Conservation (phyloP, 2,888 invertebrate genomes). For the Pterostichus niger region DNA sequence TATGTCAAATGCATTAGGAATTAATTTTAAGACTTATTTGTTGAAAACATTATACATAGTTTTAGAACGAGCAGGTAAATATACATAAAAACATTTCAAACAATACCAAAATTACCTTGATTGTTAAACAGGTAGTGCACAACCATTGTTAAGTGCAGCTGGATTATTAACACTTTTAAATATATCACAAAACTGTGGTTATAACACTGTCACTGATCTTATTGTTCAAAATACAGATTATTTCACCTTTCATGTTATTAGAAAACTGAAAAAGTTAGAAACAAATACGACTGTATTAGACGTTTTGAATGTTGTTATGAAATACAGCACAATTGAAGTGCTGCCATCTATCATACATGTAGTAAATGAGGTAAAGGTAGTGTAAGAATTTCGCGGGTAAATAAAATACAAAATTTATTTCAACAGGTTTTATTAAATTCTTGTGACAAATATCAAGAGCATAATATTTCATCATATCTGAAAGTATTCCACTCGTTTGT, state of each 20-base stretch:
- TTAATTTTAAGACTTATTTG: conserved; percentile 81
- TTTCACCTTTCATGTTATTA: conserved; percentile 85
- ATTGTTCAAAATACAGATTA: conserved; percentile 86
- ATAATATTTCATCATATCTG: conserved; percentile 82
- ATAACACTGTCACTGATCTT: conserved; percentile 80
- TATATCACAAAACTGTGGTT: conserved; percentile 81
- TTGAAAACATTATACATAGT: conserved; percentile 84
- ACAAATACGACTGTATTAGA: conserved; percentile 84
- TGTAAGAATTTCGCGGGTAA: neutral
- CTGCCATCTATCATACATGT: conserved; percentile 84
- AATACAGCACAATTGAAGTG: conserved; percentile 83
- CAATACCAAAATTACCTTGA: neutral
- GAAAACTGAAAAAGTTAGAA: conserved; percentile 82
- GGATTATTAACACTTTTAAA: conserved; percentile 81
- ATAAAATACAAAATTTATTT: neutral
- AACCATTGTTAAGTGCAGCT: conserved; percentile 81
- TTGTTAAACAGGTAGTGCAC: conserved; percentile 81
- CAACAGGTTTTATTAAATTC: conserved; percentile 81
- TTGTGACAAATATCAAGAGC: conserved; percentile 80
- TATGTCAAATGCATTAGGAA: conserved; percentile 79
- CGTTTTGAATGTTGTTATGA: conserved; percentile 86
- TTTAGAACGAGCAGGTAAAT: conserved; percentile 85
- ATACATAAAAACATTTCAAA: conserved; percentile 11
- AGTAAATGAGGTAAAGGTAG: conserved; percentile 82
- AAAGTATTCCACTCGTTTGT: conserved; percentile 86